phyloP scores from a whole-genome alignment of 1,140 invertebrate species.

The Brachionus asplanchnoidis region DNA sequence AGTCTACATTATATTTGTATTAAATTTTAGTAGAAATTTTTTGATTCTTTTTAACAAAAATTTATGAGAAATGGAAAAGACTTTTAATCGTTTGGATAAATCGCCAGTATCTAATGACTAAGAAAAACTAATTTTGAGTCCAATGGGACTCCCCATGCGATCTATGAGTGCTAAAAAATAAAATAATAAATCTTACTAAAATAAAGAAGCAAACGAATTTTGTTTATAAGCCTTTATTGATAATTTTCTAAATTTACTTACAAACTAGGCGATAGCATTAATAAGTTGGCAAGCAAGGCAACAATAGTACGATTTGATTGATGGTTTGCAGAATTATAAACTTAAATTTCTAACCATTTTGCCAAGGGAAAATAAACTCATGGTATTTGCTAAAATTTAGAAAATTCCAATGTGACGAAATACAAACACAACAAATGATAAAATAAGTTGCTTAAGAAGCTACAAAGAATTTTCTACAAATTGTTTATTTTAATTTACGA shows the following conservation, averaged over 20 bases:
- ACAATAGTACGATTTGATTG: background rate
- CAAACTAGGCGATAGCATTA: background rate
- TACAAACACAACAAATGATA: background rate
- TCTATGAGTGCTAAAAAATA: no score
- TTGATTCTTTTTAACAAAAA: no score
- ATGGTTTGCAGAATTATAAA: background rate
- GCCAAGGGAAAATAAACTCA: background rate
- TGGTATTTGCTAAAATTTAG: background rate
- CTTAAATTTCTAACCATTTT: background rate
- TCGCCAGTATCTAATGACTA: no score
- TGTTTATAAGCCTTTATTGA: no score
- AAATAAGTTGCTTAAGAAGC: background rate
- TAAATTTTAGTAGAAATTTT: no score
- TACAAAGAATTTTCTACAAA: background rate
- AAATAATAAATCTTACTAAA: no score
- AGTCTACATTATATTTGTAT: no score
- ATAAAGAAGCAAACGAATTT: no score
- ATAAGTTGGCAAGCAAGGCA: background rate
- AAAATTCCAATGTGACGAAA: background rate
- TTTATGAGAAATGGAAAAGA: no score
- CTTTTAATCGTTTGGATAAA: no score
- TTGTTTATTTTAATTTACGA: background rate
- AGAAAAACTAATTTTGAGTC: no score
- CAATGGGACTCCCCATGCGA: no score
- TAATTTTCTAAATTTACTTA: background rate